Evolutionary conservation across 2,888 invertebrate species (phyloP).

Genomic region (Agriopis leucophaearia): DNA sequence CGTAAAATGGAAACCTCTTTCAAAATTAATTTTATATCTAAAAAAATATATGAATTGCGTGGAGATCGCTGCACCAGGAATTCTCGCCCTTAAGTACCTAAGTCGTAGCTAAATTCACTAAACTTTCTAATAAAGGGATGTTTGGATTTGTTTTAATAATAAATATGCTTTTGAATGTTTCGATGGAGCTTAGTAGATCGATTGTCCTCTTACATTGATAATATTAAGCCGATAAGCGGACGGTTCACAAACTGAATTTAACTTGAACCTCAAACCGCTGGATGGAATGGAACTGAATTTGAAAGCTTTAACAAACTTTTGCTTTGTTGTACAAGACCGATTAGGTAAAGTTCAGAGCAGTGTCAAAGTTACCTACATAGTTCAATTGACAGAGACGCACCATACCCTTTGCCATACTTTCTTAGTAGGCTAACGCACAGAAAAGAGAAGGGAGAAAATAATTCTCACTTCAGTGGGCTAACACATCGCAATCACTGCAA

Average conservation of each 20-base stretch:
- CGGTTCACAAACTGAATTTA: background rate
- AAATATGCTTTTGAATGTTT: slow-evolving; percentile 15
- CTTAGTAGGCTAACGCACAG: no score
- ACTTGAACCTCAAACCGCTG: no score
- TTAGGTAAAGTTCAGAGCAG: no score
- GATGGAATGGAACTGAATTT: slow-evolving; percentile 6
- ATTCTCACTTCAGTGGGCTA: no score
- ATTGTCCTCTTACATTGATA: background rate
- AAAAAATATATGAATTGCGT: no score
- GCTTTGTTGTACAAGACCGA: background rate
- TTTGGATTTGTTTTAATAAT: slow-evolving; percentile 18
- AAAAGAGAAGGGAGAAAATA: no score
- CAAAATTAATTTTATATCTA: no score
- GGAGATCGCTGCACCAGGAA: no score
- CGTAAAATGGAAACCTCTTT: no score
- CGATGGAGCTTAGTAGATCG: slow-evolving; percentile 2
- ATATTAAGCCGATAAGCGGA: slow-evolving; percentile 10
- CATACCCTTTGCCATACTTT: background rate
- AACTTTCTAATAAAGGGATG: slow-evolving; percentile 25
- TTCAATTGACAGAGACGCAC: no score
- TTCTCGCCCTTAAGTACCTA: background rate
- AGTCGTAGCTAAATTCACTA: slow-evolving; percentile 16
- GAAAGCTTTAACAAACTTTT: slow-evolving; percentile 4
- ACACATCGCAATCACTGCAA: no score
- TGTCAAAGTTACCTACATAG: no score